Percentiles rank a stretch among this genome's conserved stretches.
These are phyloP conservation scores for Chrysina gloriosa DNA, from an alignment of 2,888 invertebrate species.

Conservation along the genomic window DNA sequence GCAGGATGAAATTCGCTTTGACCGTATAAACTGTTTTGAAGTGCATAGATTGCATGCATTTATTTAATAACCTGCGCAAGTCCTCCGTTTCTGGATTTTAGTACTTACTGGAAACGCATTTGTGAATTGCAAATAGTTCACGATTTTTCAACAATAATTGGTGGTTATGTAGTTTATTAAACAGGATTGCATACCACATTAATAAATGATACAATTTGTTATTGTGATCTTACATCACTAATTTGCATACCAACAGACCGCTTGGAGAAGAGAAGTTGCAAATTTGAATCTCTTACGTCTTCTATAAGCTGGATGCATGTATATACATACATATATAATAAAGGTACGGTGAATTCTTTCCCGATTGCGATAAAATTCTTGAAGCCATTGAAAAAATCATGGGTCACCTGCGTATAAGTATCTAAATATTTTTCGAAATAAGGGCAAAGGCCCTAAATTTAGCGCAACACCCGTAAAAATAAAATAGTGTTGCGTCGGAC, in stretches of 20 bases:
- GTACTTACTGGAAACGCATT: too few species aligned
- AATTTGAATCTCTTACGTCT: too few species aligned
- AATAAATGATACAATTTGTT: too few species aligned
- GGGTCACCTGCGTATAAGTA: slow-evolving; percentile 30
- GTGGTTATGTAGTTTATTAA: too few species aligned
- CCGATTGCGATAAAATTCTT: not conserved
- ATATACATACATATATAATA: not conserved
- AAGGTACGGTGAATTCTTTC: not conserved
- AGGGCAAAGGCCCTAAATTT: slow-evolving; percentile 36
- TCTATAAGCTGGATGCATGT: too few species aligned
- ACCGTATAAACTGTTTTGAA: slow-evolving; percentile 15
- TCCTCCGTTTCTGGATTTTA: too few species aligned
- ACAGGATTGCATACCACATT: too few species aligned
- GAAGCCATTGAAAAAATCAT: slow-evolving; percentile 30
- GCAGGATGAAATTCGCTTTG: slow-evolving; percentile 24
- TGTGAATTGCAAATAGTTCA: too few species aligned
- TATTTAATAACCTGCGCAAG: not conserved
- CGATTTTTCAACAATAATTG: too few species aligned
- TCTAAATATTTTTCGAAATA: slow-evolving; percentile 38
- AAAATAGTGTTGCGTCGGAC: slow-evolving; percentile 39
- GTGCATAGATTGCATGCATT: not conserved
- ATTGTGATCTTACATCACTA: too few species aligned
- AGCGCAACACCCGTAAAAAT: slow-evolving; percentile 30
- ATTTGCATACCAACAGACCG: too few species aligned
- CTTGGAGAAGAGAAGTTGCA: too few species aligned